Evolutionary conservation across 2,113 vertebrate genomes (phyloP).

Genomic region (Cinclus mexicanus): DNA sequence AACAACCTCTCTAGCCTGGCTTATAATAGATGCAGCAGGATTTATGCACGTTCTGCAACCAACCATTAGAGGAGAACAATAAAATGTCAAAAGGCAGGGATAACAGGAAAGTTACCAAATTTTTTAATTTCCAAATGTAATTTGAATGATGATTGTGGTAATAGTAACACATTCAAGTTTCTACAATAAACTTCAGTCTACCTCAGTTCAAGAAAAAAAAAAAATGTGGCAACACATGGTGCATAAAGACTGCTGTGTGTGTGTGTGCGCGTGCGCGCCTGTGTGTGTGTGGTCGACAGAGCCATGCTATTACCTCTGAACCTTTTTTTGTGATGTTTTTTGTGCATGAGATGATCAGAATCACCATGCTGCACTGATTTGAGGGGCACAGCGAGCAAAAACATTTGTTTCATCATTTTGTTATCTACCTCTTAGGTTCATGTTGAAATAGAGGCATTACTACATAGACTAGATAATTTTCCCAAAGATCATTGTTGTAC

Average conservation of each 20-base stretch:
- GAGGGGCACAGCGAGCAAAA: slow-evolving; percentile 88
- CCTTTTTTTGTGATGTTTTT: slow-evolving; percentile 82
- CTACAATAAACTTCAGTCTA: slow-evolving; percentile 89
- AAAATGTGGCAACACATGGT: slow-evolving; percentile 79
- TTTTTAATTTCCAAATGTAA: slow-evolving; percentile 85
- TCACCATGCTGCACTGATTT: slow-evolving; percentile 83
- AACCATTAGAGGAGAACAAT: slow-evolving; percentile 72
- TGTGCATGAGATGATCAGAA: slow-evolving; percentile 81
- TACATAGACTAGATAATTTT: slow-evolving; percentile 83
- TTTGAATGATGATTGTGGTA: slow-evolving; percentile 89
- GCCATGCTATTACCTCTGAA: slow-evolving; percentile 86
- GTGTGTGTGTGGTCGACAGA: slow-evolving; percentile 80
- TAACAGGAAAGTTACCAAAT: slow-evolving; percentile 74
- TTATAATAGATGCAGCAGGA: slow-evolving; percentile 74
- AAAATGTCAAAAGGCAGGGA: slow-evolving; percentile 74
- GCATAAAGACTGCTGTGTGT: slow-evolving; percentile 81
- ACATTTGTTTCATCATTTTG: slow-evolving; percentile 85
- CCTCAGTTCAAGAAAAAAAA: slow-evolving; percentile 86
- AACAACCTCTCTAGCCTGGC: slow-evolving; percentile 72
- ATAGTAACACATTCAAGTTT: slow-evolving; percentile 87
- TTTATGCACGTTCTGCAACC: slow-evolving; percentile 78
- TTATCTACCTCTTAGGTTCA: slow-evolving; percentile 94
- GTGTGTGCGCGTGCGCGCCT: slow-evolving; percentile 60
- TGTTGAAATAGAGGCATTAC: slow-evolving; percentile 94
- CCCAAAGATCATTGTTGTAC: slow-evolving; percentile 83